A percentile compares a stretch with the other conserved stretches of the same genome.
Conservation (phyloP, 2,888 invertebrate species). For the Monoplex corrugatus region DNA sequence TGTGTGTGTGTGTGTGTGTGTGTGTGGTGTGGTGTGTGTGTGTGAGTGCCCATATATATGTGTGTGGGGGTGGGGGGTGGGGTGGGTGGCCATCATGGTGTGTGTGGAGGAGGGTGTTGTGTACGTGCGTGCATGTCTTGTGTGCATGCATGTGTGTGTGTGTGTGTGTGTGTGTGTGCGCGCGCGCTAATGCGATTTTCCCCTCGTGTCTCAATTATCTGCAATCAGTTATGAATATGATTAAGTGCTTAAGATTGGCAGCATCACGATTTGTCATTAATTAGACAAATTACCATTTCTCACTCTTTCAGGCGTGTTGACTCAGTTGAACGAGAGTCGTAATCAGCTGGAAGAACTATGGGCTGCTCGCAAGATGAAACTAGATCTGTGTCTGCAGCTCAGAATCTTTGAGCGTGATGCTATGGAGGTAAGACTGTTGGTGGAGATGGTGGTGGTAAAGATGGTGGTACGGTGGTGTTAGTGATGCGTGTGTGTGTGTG, state of each 20-base stretch:
- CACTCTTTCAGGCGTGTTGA: conserved; percentile 88
- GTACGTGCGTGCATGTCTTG: background rate
- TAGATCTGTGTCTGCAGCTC: conserved; percentile 81
- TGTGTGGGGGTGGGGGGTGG: no score
- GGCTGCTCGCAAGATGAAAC: conserved; percentile 87
- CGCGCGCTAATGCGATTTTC: background rate
- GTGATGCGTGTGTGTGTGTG: background rate
- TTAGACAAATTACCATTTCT: no score
- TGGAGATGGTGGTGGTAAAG: background rate
- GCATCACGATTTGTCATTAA: no score
- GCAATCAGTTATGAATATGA: no score
- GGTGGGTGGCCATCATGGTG: no score
- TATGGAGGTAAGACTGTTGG: conserved; percentile 75
- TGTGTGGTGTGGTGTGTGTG: no score
- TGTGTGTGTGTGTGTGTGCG: conserved; percentile 36
- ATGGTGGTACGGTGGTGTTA: background rate
- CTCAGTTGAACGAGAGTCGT: conserved; percentile 92
- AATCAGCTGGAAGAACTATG: conserved; percentile 96
- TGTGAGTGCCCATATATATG: no score
- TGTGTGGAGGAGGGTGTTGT: no score
- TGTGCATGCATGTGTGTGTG: conserved; percentile 7
- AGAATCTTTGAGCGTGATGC: conserved; percentile 81
- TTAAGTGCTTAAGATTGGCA: no score
- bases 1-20: no score
- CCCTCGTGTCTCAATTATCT: no score